A percentile compares a stretch with the other conserved stretches of the same genome.
Evolutionary conservation across 2,797 vertebrate species (phyloP).

Genomic region (Tenualosa ilisha): DNA sequence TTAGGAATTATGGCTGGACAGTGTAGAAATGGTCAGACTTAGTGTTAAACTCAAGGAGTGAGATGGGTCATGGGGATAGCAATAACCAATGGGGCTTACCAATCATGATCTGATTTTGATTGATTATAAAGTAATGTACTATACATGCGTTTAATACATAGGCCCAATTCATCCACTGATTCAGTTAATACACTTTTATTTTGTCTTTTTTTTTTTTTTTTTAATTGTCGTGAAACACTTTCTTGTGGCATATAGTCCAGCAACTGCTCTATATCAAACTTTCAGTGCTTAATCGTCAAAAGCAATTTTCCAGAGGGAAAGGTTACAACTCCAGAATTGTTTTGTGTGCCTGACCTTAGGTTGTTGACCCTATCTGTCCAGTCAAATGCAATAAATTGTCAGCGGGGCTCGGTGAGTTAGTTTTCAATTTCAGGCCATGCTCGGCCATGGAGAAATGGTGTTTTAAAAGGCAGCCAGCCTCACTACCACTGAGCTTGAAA

Average conservation of each 20-base stretch:
- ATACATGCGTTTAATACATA: too few relatives aligned
- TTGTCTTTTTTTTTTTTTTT: too few relatives aligned
- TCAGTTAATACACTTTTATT: neutral
- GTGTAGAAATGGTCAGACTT: too few relatives aligned
- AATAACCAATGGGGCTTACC: too few relatives aligned
- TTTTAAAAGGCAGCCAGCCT: neutral
- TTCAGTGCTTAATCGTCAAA: neutral
- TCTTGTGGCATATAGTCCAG: too few relatives aligned
- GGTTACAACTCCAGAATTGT: neutral
- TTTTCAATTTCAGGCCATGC: neutral
- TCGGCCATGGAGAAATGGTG: neutral
- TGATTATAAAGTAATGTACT: too few relatives aligned
- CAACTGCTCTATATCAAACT: neutral
- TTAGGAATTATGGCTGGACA: too few relatives aligned
- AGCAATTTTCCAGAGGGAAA: neutral
- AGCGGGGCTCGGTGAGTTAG: neutral
- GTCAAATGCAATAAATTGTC: neutral
- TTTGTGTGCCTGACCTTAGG: neutral
- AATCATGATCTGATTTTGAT: too few relatives aligned
- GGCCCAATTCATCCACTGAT: neutral
- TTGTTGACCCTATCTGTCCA: neutral
- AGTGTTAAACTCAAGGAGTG: too few relatives aligned
- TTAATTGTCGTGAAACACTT: too few relatives aligned
- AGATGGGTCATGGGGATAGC: too few relatives aligned
- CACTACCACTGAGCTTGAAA: constrained; percentile 5